Percentiles rank a stretch among this genome's conserved stretches.
These are phyloP conservation scores for Helicoverpa zea DNA, from an alignment of 1,140 invertebrate genomes.

Conservation along the genomic window DNA sequence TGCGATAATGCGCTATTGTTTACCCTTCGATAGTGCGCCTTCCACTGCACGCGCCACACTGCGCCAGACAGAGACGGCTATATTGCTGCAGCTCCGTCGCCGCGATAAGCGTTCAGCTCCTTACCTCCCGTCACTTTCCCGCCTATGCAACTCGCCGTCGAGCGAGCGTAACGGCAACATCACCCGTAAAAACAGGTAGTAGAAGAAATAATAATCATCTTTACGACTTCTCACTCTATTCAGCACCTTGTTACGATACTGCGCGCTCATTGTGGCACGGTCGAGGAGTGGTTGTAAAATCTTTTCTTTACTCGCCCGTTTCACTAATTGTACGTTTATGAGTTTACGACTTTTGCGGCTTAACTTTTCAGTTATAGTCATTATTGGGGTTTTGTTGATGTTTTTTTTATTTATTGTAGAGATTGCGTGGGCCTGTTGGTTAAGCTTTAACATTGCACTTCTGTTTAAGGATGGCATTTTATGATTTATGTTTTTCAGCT, in stretches of 20 bases:
- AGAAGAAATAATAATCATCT: slow-evolving; percentile 88
- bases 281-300: slow-evolving; percentile 85
- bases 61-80: slow-evolving; percentile 76
- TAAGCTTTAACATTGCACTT: slow-evolving; percentile 13
- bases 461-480: slow-evolving; percentile 20
- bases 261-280: slow-evolving; percentile 84
- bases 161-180: slow-evolving; percentile 69
- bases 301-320: slow-evolving; percentile 86
- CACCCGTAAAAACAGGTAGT: slow-evolving; percentile 86
- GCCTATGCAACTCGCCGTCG: slow-evolving; percentile 44
- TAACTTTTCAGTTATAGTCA: slow-evolving; percentile 80
- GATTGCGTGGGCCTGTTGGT: slow-evolving; percentile 21
- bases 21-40: slow-evolving; percentile 84
- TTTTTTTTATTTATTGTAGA: slow-evolving; percentile 61
- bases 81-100: slow-evolving; percentile 63
- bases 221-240: slow-evolving; percentile 88
- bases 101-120: slow-evolving; percentile 67
- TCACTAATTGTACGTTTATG: slow-evolving; percentile 87
- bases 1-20: slow-evolving; percentile 86
- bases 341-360: slow-evolving; percentile 84
- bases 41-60: slow-evolving; percentile 78
- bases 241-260: slow-evolving; percentile 87
- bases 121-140: slow-evolving; percentile 68
- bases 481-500: slow-evolving; percentile 47
- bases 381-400: slow-evolving; percentile 76